These are phyloP conservation scores for Lamellibrachia luymesi DNA, from an alignment of 1,140 invertebrate genomes.

Conservation along the genomic window DNA sequence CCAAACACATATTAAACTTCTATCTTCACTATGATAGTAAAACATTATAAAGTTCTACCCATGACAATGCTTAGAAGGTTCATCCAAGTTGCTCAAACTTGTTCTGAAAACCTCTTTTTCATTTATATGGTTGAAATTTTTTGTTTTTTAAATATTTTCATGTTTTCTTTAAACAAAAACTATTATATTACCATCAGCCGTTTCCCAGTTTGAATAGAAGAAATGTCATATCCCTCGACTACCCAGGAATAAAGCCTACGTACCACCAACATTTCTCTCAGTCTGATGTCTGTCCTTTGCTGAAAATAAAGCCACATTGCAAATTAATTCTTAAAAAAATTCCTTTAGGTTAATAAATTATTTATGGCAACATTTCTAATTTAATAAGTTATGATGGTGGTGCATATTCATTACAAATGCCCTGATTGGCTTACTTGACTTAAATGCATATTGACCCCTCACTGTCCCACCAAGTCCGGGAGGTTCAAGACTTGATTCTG, in stretches of 20 bases:
- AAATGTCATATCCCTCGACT: neutral
- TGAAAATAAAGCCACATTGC: conserved; percentile 46
- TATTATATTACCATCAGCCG: no score
- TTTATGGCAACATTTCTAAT: neutral
- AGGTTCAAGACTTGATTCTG: neutral
- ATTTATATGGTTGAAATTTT: no score
- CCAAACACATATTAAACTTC: no score
- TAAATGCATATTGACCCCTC: no score
- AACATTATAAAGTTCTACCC: no score
- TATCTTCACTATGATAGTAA: no score
- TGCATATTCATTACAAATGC: neutral
- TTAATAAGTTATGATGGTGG: neutral
- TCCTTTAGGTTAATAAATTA: neutral
- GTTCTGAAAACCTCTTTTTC: no score
- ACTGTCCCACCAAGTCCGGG: no score
- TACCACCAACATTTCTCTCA: conserved; percentile 73
- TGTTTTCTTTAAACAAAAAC: no score
- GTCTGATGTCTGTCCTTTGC: conserved; percentile 79
- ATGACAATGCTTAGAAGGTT: no score
- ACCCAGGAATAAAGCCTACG: conserved; percentile 8
- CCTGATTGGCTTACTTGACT: neutral
- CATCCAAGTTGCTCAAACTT: no score
- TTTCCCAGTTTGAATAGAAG: neutral
- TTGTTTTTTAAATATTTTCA: no score
- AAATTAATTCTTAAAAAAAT: neutral